phyloP scores from a whole-genome alignment of 2,888 invertebrate genomes.

The Dynastes tityus region DNA sequence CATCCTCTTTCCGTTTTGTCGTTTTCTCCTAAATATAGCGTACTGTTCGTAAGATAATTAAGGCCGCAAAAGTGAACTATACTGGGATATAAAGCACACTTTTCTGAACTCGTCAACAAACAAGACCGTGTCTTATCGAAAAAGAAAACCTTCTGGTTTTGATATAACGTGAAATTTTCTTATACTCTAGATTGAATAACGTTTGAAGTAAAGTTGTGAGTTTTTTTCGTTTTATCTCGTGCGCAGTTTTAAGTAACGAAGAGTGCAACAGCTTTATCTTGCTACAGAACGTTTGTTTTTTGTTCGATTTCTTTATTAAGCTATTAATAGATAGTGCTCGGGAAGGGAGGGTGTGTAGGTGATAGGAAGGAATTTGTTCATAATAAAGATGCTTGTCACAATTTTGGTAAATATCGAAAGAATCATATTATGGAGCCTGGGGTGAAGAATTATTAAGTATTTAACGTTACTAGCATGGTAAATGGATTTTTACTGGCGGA shows the following conservation, averaged over 20 bases:
- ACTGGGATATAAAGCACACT: conserved; percentile 30
- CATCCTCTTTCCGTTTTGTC: not conserved
- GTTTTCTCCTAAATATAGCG: not conserved
- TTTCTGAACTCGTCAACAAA: not conserved
- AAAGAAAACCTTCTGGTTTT: not conserved
- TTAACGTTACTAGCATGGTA: too few relatives aligned
- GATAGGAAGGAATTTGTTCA: too few relatives aligned
- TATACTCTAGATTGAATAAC: too few relatives aligned
- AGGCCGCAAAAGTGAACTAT: conserved; percentile 46
- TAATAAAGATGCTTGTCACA: too few relatives aligned
- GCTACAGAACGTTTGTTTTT: not conserved
- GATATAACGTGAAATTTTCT: too few relatives aligned
- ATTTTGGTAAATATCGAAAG: too few relatives aligned
- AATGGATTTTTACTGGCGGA: too few relatives aligned
- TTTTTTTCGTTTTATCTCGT: conserved; percentile 1
- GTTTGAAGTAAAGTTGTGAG: not conserved
- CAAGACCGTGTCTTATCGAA: too few relatives aligned
- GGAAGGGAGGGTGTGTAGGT: not conserved
- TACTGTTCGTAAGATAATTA: conserved; percentile 17
- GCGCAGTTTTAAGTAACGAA: conserved; percentile 4
- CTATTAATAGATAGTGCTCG: not conserved
- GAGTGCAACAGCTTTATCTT: not conserved
- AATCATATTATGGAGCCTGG: too few relatives aligned
- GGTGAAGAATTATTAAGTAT: too few relatives aligned
- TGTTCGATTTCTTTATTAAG: not conserved